A percentile compares a stretch with the other conserved stretches of the same genome.
phyloP scores from a whole-genome alignment of 2,113 vertebrate species.

The Labeo rohita region DNA sequence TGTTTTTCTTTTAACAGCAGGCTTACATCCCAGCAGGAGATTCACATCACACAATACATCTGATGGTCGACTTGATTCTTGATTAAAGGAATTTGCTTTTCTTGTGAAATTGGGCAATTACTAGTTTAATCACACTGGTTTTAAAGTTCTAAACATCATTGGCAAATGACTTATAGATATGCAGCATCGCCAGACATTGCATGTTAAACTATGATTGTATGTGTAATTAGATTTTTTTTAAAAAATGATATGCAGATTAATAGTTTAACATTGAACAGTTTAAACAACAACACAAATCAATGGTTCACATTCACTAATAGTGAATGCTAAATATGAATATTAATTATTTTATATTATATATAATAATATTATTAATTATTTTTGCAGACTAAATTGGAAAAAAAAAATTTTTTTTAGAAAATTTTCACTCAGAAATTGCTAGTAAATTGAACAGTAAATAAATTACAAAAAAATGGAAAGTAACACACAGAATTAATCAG shows the following conservation, averaged over 20 bases:
- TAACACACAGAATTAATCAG: too few species aligned
- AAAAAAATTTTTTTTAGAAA: too few species aligned
- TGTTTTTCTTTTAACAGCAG: conserved; percentile 14
- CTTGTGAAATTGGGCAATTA: not conserved
- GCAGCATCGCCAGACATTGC: not conserved
- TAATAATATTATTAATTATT: too few species aligned
- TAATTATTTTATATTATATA: too few species aligned
- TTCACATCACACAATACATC: conserved; percentile 13
- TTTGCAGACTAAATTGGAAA: not conserved
- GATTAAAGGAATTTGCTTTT: conserved; percentile 3
- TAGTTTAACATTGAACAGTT: not conserved
- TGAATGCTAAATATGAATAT: not conserved
- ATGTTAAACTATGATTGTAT: not conserved
- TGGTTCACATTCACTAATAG: not conserved
- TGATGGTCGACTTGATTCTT: not conserved
- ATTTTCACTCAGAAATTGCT: too few species aligned
- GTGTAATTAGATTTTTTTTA: not conserved
- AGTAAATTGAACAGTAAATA: too few species aligned
- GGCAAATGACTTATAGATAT: not conserved
- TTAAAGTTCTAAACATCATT: not conserved
- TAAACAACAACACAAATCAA: not conserved
- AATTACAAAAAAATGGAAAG: too few species aligned
- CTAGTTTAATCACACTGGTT: not conserved
- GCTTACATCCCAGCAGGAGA: not conserved
- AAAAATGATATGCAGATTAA: not conserved